Percentiles rank a stretch among this genome's conserved stretches.
Conservation (phyloP, 1,140 invertebrate species). For the Aphis craccivora region DNA sequence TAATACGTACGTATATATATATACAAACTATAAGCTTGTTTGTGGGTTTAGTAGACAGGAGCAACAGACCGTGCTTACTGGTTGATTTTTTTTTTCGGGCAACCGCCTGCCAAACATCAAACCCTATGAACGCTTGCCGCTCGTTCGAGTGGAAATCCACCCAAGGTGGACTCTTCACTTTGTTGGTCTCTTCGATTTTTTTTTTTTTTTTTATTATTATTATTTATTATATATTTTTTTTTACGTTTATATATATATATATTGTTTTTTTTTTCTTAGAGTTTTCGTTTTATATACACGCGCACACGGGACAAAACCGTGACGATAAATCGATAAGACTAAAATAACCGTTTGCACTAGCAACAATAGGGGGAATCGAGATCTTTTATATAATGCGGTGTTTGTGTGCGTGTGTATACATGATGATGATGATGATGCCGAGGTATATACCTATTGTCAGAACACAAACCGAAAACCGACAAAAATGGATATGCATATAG, state of each 20-base stretch:
- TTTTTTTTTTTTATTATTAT: slow-evolving; percentile 2
- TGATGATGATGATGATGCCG: neutral
- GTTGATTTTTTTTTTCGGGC: slow-evolving; percentile 49
- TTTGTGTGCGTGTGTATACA: neutral
- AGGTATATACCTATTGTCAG: neutral
- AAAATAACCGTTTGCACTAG: slow-evolving; percentile 53
- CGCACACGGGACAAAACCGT: slow-evolving; percentile 28
- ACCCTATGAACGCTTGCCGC: slow-evolving; percentile 47
- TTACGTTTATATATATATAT: neutral
- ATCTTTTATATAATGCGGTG: neutral
- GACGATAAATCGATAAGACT: slow-evolving; percentile 58
- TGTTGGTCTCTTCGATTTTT: slow-evolving; percentile 49
- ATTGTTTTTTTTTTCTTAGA: neutral
- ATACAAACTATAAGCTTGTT: neutral
- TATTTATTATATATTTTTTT: neutral
- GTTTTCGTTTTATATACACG: slow-evolving; percentile 16
- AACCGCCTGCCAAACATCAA: slow-evolving; percentile 57
- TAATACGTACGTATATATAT: neutral
- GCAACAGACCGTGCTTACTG: slow-evolving; percentile 55
- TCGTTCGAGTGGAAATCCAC: slow-evolving; percentile 55
- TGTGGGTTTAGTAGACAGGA: slow-evolving; percentile 34
- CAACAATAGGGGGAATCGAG: slow-evolving; percentile 34
- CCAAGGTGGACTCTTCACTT: slow-evolving; percentile 54
- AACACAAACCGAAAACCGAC: slow-evolving; percentile 18
- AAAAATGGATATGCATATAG: neutral